Percentiles rank a stretch among this genome's conserved stretches.
Conservation (phyloP, 2,113 vertebrate species). For the Lates calcarifer region DNA sequence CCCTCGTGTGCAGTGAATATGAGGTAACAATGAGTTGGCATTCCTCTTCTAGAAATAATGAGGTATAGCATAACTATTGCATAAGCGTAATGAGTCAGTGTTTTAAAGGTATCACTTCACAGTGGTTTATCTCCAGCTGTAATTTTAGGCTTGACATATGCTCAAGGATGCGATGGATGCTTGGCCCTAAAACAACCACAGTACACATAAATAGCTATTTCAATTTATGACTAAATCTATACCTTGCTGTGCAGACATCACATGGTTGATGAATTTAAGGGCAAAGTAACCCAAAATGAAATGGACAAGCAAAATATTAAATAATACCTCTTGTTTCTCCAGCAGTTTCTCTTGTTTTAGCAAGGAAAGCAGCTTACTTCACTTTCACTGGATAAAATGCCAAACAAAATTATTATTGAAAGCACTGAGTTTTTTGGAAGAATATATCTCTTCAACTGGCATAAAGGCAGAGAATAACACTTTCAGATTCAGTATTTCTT, state of each 20-base stretch:
- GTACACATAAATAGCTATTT: constrained; percentile 14
- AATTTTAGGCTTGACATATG: constrained; percentile 12
- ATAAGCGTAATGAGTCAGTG: constrained; percentile 31
- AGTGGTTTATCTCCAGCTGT: background rate
- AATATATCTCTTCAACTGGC: background rate
- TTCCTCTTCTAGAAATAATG: constrained; percentile 10
- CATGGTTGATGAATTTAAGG: background rate
- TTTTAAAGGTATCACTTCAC: background rate
- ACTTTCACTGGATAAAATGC: background rate
- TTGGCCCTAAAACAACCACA: constrained; percentile 4
- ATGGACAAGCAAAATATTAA: background rate
- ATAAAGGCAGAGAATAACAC: background rate
- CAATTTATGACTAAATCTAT: constrained; percentile 10
- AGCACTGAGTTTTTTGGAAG: background rate
- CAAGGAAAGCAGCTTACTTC: background rate
- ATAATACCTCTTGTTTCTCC: background rate
- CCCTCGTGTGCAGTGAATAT: background rate
- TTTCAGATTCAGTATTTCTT: background rate
- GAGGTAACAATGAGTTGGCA: constrained; percentile 2
- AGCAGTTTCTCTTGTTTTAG: background rate
- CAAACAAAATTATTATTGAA: background rate
- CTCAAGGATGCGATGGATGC: background rate
- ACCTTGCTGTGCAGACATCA: background rate
- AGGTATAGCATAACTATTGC: background rate
- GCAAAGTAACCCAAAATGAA: background rate